These are phyloP conservation scores for Ochropleura leucogaster DNA, from an alignment of 2,888 invertebrate genomes.

Conservation along the genomic window DNA sequence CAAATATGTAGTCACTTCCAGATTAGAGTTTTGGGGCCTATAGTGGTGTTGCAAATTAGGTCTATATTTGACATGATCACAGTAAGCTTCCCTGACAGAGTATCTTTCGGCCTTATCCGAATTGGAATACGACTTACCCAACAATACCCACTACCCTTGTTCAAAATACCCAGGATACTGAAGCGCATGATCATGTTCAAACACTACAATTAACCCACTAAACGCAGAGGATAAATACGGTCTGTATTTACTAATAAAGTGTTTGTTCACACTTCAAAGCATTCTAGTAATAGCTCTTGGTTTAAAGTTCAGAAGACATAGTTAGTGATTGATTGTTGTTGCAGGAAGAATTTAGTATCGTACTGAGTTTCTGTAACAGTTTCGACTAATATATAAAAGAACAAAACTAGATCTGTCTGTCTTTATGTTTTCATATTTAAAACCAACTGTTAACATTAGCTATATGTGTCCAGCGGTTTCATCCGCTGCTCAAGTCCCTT, in stretches of 20 bases:
- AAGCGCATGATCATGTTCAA: neutral
- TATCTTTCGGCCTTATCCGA: neutral
- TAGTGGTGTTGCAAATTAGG: neutral
- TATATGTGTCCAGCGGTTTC: too few species aligned
- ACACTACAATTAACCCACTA: neutral
- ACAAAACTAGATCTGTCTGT: neutral
- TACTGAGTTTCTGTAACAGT: neutral
- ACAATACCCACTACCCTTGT: too few species aligned
- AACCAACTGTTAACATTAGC: too few species aligned
- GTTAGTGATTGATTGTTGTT: slow-evolving; percentile 31
- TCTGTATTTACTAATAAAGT: slow-evolving; percentile 19
- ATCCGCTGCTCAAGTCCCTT: too few species aligned
- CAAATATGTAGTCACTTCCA: too few species aligned
- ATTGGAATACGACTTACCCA: neutral
- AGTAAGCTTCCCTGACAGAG: neutral
- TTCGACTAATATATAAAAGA: neutral
- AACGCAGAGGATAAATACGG: slow-evolving; percentile 15
- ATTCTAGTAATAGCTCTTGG: slow-evolving; percentile 9
- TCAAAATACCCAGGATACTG: neutral
- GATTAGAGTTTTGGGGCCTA: neutral
- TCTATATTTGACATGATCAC: neutral
- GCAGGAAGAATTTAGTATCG: slow-evolving; percentile 14
- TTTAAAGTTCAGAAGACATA: slow-evolving; percentile 7
- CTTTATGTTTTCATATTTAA: neutral
- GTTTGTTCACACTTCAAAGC: slow-evolving; percentile 12